Conservation (phyloP, 2,113 vertebrate species). For the Orycteropus afer region DNA sequence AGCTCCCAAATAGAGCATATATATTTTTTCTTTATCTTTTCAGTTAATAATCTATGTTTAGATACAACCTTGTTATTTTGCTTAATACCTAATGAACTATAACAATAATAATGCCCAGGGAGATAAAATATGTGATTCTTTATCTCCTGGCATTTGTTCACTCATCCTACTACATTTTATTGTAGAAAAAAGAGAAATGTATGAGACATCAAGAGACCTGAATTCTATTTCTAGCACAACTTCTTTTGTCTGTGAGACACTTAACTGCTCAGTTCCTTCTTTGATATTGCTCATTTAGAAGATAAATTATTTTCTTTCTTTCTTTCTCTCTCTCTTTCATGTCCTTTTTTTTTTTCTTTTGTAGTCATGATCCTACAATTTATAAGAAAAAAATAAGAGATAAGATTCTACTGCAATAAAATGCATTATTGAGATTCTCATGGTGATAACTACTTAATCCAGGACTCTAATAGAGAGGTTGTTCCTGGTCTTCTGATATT, state of each 20-base stretch:
- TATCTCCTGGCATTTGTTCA: neutral
- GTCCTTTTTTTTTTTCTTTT: neutral
- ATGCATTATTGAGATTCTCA: neutral
- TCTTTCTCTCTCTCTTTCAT: neutral
- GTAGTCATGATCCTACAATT: neutral
- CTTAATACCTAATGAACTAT: neutral
- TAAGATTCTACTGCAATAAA: neutral
- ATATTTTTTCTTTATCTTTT: neutral
- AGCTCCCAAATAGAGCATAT: neutral
- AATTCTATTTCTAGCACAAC: neutral
- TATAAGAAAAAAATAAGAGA: neutral
- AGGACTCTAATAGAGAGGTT: neutral
- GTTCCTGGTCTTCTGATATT: neutral
- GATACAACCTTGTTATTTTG: neutral
- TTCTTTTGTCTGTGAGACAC: neutral
- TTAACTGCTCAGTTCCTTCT: neutral
- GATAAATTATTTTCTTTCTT: neutral
- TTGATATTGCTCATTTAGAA: neutral
- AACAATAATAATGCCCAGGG: neutral
- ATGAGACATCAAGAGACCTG: neutral
- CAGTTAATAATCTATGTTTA: neutral
- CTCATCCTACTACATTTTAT: accelerated
- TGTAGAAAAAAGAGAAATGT: neutral
- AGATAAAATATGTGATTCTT: neutral
- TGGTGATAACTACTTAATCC: neutral